Evolutionary conservation across 2,113 vertebrate genomes (phyloP), one percentile per base, ranked within the genome.

Genomic region (Nipponia nippon): DNA sequence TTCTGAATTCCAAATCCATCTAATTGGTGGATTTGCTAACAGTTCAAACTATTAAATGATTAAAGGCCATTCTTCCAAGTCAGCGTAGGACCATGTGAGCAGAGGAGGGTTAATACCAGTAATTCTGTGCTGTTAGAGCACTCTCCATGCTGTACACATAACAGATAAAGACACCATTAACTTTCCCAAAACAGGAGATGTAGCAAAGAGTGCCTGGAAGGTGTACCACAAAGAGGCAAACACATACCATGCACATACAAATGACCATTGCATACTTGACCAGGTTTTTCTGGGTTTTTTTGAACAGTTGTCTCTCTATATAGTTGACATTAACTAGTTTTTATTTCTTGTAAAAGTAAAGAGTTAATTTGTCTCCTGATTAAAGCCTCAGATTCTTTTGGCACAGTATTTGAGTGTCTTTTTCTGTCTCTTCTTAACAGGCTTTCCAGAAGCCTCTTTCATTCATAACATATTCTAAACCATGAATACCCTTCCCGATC

Each of bases 211-310:
- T 36, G 20, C 36, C 30, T 83, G 23, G 44, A 59, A 66, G 23
- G 11, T 49, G 58, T 47, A 25, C 40, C 32, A 40, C n/a, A 46
- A 30, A 52, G 23, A n/a, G 42, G 36, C 14, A 47, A 36, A 63
- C 12, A 4, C 0, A 1, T 26, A 7, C 42, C 23, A 10, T 19
- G 16, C 7, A 1, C 6, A 1, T 5, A 18, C 6, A 29, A 12
- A 7, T 52, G 29, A 20, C 56, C 9, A 7, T 6, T 55, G 40
- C 19, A 26, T 34, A 6, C 50, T 44, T 66, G 30, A 25, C 23
- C 44, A 63, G 23, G 21, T 46, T 56, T 75, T 66, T 52, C 11
- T 47, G 30, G 10, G 18, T 0, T 32, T 44, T 47, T 70, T 72
- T 46, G 2, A n/a, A 23, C 50, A 42, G 8, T 58, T 53, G 12